Evolutionary conservation across 1,140 invertebrate genomes (phyloP).

Genomic region (Euura saliciscinereae): DNA sequence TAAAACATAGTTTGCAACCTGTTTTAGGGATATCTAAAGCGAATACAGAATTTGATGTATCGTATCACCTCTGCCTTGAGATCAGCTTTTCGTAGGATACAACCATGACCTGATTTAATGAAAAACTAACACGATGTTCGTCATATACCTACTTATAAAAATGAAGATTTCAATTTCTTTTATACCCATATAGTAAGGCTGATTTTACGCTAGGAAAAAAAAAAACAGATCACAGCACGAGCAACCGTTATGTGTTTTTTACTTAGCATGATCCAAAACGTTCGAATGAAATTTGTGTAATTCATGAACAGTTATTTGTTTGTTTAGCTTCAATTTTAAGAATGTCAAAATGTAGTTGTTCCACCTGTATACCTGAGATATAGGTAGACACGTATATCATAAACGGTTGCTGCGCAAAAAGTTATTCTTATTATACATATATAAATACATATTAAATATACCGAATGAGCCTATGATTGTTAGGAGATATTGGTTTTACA

Average conservation of each 20-base stretch:
- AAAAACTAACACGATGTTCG: neutral
- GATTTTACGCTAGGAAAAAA: neutral
- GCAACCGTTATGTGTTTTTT: too few relatives aligned
- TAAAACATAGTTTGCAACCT: neutral
- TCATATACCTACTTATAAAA: neutral
- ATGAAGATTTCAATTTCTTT: neutral
- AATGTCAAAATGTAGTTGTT: neutral
- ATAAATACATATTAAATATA: neutral
- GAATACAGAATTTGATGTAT: neutral
- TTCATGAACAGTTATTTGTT: neutral
- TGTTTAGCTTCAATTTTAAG: neutral
- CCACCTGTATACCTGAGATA: neutral
- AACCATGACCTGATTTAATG: conserved; percentile 2
- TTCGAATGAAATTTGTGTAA: neutral
- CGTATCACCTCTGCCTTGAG: neutral
- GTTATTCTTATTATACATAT: neutral
- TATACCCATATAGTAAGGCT: neutral
- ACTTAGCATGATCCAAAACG: too few relatives aligned
- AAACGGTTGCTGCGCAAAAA: neutral
- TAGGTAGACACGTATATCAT: neutral
- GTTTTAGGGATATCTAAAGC: neutral
- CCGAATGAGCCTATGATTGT: neutral
- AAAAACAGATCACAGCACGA: neutral
- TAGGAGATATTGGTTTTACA: neutral
- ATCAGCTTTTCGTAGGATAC: neutral